A percentile compares a stretch with the other conserved stretches of the same genome.
phyloP scores from a whole-genome alignment of 2,888 invertebrate species.

The Caenorhabditis afra region DNA sequence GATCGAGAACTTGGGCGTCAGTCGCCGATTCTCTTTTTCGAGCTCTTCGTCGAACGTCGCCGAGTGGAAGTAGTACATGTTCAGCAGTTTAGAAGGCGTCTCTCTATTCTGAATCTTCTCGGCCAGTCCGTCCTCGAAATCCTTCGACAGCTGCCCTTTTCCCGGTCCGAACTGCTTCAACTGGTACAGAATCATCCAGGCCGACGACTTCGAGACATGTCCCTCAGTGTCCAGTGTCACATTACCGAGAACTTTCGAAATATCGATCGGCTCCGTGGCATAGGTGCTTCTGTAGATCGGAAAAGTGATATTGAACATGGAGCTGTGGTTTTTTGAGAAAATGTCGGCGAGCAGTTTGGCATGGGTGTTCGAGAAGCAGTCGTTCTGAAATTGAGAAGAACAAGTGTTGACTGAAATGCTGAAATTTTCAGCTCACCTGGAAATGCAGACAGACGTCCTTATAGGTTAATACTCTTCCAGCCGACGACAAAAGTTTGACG shows the following conservation, averaged over 20 bases:
- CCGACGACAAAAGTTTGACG: slow-evolving; percentile 51
- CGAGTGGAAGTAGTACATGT: slow-evolving; percentile 75
- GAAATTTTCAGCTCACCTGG: slow-evolving; percentile 43
- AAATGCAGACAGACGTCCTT: slow-evolving; percentile 66
- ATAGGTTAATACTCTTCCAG: slow-evolving; percentile 54
- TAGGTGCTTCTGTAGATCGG: slow-evolving; percentile 71
- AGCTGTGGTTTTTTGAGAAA: slow-evolving; percentile 67
- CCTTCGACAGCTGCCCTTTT: slow-evolving; percentile 54
- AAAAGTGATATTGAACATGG: slow-evolving; percentile 71
- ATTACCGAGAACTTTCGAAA: slow-evolving; percentile 69
- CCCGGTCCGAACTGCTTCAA: slow-evolving; percentile 63
- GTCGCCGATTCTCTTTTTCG: slow-evolving; percentile 70
- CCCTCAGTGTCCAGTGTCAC: slow-evolving; percentile 53
- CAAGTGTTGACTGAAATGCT: background rate
- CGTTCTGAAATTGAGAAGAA: slow-evolving; percentile 66
- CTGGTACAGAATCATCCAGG: slow-evolving; percentile 76
- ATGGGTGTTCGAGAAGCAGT: slow-evolving; percentile 75
- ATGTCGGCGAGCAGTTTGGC: slow-evolving; percentile 72
- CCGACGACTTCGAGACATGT: slow-evolving; percentile 63
- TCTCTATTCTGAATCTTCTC: slow-evolving; percentile 54
- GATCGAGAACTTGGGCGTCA: slow-evolving; percentile 74
- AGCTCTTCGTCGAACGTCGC: slow-evolving; percentile 75
- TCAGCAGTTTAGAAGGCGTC: slow-evolving; percentile 60
- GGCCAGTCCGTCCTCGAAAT: slow-evolving; percentile 70
- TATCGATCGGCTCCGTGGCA: slow-evolving; percentile 74